These are phyloP conservation scores for Tuberolachnus salignus DNA, from an alignment of 2,888 invertebrate species.

Conservation along the genomic window DNA sequence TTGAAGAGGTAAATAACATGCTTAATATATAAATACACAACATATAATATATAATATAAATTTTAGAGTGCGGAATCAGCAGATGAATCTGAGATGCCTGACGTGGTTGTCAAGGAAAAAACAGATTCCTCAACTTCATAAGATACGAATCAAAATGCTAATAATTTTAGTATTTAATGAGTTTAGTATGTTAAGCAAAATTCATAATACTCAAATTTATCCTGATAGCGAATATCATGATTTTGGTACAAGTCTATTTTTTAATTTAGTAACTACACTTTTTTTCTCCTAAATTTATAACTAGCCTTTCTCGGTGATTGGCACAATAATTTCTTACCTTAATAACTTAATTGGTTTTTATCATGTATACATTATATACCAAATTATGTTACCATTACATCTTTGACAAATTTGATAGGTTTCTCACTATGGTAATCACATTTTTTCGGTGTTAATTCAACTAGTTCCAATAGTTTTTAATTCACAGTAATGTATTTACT, in stretches of 20 bases:
- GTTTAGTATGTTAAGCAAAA: conserved; percentile 34
- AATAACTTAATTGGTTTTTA: neutral
- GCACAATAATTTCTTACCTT: conserved; percentile 1
- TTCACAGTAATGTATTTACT: too few species aligned
- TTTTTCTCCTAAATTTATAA: neutral
- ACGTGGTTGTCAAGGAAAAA: conserved; percentile 12
- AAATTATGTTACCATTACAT: conserved; percentile 45
- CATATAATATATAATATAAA: too few species aligned
- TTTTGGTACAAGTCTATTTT: conserved; percentile 39
- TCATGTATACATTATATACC: conserved; percentile 2
- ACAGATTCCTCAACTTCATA: conserved; percentile 34
- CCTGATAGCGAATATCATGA: conserved; percentile 30
- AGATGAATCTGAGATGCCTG: conserved; percentile 23
- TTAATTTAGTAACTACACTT: conserved; percentile 18
- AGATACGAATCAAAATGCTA: conserved; percentile 47
- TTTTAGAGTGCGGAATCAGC: conserved; percentile 4
- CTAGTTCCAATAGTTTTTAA: too few species aligned
- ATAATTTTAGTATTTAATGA: conserved; percentile 45
- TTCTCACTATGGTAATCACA: too few species aligned
- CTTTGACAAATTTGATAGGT: conserved; percentile 12
- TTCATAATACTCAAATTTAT: conserved; percentile 42
- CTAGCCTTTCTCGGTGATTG: conserved; percentile 12
- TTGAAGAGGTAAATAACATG: conserved; percentile 19
- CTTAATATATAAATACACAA: too few species aligned
- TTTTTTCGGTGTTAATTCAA: too few species aligned